These are phyloP conservation scores for Pseudochaenichthys georgianus DNA, from an alignment of 2,797 vertebrate genomes.

Conservation along the genomic window DNA sequence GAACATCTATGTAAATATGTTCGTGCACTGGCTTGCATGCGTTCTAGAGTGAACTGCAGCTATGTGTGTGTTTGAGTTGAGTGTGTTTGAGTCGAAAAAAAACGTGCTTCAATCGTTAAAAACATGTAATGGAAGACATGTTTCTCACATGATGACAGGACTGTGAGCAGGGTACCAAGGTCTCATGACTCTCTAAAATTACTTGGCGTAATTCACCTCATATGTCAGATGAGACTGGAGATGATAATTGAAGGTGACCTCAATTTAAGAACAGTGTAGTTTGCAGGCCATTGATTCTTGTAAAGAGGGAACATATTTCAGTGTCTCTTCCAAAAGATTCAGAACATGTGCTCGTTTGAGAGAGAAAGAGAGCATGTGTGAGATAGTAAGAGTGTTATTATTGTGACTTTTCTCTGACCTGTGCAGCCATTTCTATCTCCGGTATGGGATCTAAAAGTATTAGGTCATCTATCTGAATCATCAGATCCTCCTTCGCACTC, in stretches of 20 bases:
- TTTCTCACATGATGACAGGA: constrained; percentile 42
- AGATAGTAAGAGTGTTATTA: constrained; percentile 45
- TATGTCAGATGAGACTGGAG: constrained; percentile 50
- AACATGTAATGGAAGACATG: constrained; percentile 49
- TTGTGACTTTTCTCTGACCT: constrained; percentile 51
- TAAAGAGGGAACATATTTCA: constrained; percentile 39
- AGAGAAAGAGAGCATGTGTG: constrained; percentile 15
- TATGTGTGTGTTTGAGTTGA: constrained; percentile 29
- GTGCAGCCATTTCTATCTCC: constrained; percentile 38
- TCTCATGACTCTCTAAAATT: constrained; percentile 49
- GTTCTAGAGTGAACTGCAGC: constrained; percentile 9
- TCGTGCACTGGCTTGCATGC: background rate
- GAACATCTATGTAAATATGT: constrained; percentile 57
- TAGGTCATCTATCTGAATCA: constrained; percentile 36
- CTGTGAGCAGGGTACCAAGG: constrained; percentile 31
- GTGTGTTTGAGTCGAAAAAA: background rate
- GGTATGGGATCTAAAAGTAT: constrained; percentile 31
- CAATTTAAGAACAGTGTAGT: constrained; percentile 66
- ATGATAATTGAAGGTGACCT: constrained; percentile 75
- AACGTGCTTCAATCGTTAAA: constrained; percentile 45
- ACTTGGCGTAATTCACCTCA: constrained; percentile 64
- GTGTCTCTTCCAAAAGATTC: constrained; percentile 44
- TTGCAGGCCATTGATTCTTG: constrained; percentile 55
- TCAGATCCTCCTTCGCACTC: no score
- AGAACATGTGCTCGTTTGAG: constrained; percentile 35